Evolutionary conservation across 2,888 invertebrate species (phyloP).

Genomic region (Drosophila emarginata): DNA sequence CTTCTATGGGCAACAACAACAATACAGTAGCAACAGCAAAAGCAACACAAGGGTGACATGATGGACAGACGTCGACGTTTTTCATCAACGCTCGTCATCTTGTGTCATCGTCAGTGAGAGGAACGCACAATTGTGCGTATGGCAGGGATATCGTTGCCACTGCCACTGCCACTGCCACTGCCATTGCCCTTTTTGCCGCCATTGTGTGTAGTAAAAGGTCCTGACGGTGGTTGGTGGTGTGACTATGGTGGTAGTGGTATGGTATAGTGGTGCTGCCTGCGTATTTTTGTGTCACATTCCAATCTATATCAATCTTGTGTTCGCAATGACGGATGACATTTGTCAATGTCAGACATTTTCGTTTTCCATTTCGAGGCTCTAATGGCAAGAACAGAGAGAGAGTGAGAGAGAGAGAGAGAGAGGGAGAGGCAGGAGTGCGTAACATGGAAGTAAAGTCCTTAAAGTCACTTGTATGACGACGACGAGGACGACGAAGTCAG

Average conservation of each 20-base stretch:
- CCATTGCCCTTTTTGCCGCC: conserved; percentile 47
- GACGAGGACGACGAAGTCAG: conserved; percentile 49
- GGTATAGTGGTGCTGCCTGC: conserved; percentile 72
- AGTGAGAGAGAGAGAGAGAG: too few relatives aligned
- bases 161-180: conserved; percentile 4
- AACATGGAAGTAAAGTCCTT: conserved; percentile 41
- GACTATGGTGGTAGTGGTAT: conserved; percentile 33
- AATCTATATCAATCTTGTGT: conserved; percentile 83
- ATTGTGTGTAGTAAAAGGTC: conserved; percentile 49
- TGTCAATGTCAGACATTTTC: conserved; percentile 83
- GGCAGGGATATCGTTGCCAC: conserved; percentile 30
- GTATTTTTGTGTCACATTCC: conserved; percentile 83
- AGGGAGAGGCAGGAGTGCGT: conserved; percentile 16
- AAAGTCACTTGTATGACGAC: conserved; percentile 61
- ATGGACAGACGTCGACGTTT: conserved; percentile 78
- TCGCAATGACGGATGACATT: conserved; percentile 83
- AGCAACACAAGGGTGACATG: conserved; percentile 75
- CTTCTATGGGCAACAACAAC: conserved; percentile 23
- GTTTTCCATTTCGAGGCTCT: conserved; percentile 79
- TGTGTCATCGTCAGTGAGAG: conserved; percentile 67
- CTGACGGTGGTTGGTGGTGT: conserved; percentile 35
- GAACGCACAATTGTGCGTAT: conserved; percentile 61
- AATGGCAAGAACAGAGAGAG: conserved; percentile 51
- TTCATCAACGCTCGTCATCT: conserved; percentile 80
- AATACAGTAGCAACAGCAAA: conserved; percentile 13